A percentile compares a stretch with the other conserved stretches of the same genome.
These are phyloP conservation scores for Heterodera schachtii DNA, from an alignment of 1,140 invertebrate species.

Conservation along the genomic window DNA sequence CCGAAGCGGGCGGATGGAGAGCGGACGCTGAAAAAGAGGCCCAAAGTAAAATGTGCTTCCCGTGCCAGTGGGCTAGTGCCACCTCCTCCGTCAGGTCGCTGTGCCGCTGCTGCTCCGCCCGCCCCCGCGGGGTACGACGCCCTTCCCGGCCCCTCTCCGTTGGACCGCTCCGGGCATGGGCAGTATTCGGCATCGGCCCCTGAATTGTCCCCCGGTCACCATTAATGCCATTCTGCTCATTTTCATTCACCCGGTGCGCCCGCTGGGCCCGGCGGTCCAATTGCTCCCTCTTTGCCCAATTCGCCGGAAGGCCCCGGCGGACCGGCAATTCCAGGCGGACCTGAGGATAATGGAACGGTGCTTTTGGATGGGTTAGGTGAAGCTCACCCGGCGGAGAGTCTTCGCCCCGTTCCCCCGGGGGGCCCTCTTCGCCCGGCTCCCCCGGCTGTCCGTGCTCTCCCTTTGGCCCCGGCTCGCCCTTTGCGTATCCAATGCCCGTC, in stretches of 20 bases:
- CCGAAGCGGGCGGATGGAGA: background rate
- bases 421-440: constrained; percentile 40
- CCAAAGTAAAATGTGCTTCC: background rate
- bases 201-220: background rate
- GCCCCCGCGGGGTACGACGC: constrained; percentile 1
- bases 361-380: constrained; percentile 2
- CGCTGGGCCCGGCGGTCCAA: constrained; percentile 14
- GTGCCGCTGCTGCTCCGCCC: background rate
- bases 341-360: constrained; percentile 6
- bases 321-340: constrained; percentile 35
- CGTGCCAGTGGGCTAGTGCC: background rate
- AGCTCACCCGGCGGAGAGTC: constrained; percentile 40
- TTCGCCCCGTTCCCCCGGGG: constrained; percentile 45
- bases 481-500: constrained; percentile 38
- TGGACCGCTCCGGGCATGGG: constrained; percentile 39
- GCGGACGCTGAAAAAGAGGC: background rate
- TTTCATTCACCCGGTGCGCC: constrained; percentile 26
- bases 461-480: constrained; percentile 45
- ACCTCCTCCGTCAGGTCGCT: background rate
- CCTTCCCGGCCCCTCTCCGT: constrained; percentile 12
- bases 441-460: constrained; percentile 42
- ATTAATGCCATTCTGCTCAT: background rate
- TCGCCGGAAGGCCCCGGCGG: constrained; percentile 42
- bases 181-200: constrained; percentile 46
- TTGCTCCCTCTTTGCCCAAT: constrained; percentile 36